Conservation (phyloP, 2,797 vertebrate genomes). For the Pithecia hirsuta region DNA sequence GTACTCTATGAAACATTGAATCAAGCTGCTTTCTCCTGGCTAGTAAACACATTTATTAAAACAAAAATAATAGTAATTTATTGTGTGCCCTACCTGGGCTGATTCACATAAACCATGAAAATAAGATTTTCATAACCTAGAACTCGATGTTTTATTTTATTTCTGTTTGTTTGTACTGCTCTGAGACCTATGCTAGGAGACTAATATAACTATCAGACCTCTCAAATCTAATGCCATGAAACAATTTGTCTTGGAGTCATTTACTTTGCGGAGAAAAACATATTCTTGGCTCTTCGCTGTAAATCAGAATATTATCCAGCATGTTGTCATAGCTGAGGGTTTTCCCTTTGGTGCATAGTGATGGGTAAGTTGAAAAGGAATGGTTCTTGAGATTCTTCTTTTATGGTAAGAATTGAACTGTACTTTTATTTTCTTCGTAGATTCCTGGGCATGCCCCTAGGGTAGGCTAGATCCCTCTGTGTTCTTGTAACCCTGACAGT, state of each 20-base stretch:
- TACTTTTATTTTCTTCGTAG: background rate
- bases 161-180: background rate
- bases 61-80: slow-evolving; percentile 58
- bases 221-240: slow-evolving; percentile 54
- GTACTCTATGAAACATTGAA: slow-evolving; percentile 59
- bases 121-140: slow-evolving; percentile 3
- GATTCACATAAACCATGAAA: slow-evolving; percentile 62
- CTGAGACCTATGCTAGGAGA: slow-evolving; percentile 48
- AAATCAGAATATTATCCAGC: background rate
- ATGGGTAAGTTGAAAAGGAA: background rate
- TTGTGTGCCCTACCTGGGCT: slow-evolving; percentile 49
- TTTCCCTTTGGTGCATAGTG: background rate
- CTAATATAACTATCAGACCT: slow-evolving; percentile 64
- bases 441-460: background rate
- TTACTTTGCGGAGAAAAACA: slow-evolving; percentile 14
- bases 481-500: background rate
- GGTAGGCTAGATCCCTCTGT: background rate
- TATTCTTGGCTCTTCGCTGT: slow-evolving; percentile 11
- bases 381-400: background rate
- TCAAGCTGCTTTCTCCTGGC: slow-evolving; percentile 60
- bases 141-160: slow-evolving; percentile 27
- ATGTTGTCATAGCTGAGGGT: background rate
- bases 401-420: background rate
- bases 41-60: slow-evolving; percentile 77
- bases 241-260: slow-evolving; percentile 52